Percentiles rank a stretch among this genome's conserved stretches.
phyloP scores from a whole-genome alignment of 2,113 vertebrate species.

The Lophochroa leadbeateri region DNA sequence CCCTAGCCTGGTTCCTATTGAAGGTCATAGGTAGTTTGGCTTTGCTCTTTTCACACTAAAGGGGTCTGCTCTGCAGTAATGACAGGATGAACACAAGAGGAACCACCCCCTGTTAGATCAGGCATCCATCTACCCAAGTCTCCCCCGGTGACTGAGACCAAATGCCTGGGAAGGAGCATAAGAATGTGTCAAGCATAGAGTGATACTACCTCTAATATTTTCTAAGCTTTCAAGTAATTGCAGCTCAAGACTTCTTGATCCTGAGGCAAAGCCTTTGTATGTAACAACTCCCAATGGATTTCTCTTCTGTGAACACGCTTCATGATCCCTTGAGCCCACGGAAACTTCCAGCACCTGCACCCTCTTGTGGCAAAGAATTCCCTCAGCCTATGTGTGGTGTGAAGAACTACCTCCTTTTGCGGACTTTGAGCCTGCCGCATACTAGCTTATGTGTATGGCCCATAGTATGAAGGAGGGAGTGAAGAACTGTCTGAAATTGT shows the following conservation, averaged over 20 bases:
- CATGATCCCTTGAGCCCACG: neutral
- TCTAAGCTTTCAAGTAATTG: neutral
- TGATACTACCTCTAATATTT: neutral
- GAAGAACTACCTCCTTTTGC: neutral
- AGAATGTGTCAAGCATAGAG: neutral
- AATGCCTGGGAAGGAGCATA: neutral
- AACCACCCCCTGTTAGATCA: neutral
- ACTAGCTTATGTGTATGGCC: neutral
- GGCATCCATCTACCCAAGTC: neutral
- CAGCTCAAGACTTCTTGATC: neutral
- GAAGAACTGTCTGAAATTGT: neutral
- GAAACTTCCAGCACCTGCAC: neutral
- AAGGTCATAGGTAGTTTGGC: fast-evolving
- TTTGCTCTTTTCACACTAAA: neutral
- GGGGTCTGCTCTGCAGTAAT: neutral
- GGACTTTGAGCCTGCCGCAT: fast-evolving
- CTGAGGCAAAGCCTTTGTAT: neutral
- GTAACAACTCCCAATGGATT: neutral
- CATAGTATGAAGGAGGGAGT: fast-evolving
- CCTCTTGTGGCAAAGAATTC: neutral
- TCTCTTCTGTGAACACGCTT: neutral
- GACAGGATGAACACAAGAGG: neutral
- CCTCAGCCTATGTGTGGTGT: neutral
- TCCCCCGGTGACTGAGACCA: neutral
- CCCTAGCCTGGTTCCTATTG: neutral